A percentile compares a stretch with the other conserved stretches of the same genome.
phyloP scores from a whole-genome alignment of 2,888 invertebrate genomes.

The Cataglyphis albicans region DNA sequence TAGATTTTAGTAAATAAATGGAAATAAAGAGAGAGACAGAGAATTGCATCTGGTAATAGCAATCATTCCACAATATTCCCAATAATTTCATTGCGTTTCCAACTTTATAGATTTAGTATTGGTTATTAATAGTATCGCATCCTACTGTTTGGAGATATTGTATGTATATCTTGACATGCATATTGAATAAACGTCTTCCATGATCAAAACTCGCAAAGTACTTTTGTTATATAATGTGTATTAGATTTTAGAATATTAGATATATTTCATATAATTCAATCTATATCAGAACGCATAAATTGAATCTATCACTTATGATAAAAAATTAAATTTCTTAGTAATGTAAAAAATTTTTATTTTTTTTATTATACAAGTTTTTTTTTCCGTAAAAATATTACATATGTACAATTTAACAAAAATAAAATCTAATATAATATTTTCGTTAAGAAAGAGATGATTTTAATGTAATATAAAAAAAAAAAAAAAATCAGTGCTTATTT shows the following conservation, averaged over 20 bases:
- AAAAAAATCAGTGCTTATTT: not conserved
- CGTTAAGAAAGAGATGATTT: not conserved
- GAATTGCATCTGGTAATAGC: not conserved
- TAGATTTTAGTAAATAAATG: not conserved
- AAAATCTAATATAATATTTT: not conserved
- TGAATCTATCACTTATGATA: not conserved
- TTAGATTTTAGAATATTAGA: slow-evolving; percentile 22
- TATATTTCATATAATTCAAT: slow-evolving; percentile 5
- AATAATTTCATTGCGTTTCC: slow-evolving; percentile 41
- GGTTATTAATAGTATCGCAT: slow-evolving; percentile 66
- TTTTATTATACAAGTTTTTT: slow-evolving; percentile 10
- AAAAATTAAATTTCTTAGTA: slow-evolving; percentile 3
- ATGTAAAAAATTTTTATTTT: not conserved
- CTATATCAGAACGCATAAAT: slow-evolving; percentile 5
- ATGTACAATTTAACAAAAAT: not conserved
- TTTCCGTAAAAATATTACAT: not conserved
- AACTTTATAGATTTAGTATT: slow-evolving; percentile 56
- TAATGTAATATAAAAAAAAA: not conserved
- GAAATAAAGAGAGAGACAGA: not conserved
- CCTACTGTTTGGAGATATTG: slow-evolving; percentile 55
- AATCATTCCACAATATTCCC: not conserved
- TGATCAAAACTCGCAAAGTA: not conserved
- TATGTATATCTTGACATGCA: slow-evolving; percentile 49
- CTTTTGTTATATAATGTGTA: not conserved
- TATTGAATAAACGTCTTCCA: slow-evolving; percentile 40